phyloP scores from a whole-genome alignment of 2,888 invertebrate species.

The Papilio gigon region DNA sequence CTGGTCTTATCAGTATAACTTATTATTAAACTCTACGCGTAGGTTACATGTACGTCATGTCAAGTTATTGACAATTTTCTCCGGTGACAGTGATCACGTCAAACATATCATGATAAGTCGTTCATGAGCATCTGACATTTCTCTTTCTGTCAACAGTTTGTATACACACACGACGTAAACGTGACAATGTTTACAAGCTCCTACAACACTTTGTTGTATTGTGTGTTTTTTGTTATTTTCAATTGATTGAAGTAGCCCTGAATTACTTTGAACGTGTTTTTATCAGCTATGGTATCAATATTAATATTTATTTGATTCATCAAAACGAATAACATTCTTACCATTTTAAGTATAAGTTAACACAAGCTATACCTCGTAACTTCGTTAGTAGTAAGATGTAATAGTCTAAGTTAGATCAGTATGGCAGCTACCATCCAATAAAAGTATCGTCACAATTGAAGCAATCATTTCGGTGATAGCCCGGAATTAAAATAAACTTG shows the following conservation, averaged over 20 bases:
- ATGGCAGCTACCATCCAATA: too few species aligned
- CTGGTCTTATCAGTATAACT: too few species aligned
- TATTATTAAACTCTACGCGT: not conserved
- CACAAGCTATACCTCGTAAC: too few species aligned
- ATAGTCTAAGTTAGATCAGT: too few species aligned
- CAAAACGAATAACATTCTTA: too few species aligned
- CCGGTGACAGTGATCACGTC: slow-evolving; percentile 14
- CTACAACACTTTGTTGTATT: slow-evolving; percentile 31
- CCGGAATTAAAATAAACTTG: too few species aligned
- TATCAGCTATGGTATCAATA: not conserved
- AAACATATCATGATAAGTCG: slow-evolving; percentile 33
- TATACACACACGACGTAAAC: slow-evolving; percentile 31
- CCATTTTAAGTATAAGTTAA: too few species aligned
- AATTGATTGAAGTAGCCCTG: slow-evolving; percentile 4
- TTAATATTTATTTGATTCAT: too few species aligned
- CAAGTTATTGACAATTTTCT: slow-evolving; percentile 6
- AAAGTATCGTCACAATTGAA: too few species aligned
- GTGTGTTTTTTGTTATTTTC: slow-evolving; percentile 26
- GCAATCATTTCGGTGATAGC: too few species aligned
- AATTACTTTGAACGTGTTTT: not conserved
- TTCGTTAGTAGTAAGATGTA: too few species aligned
- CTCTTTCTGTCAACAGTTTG: slow-evolving; percentile 35
- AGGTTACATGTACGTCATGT: not conserved
- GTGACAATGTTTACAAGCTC: slow-evolving; percentile 36
- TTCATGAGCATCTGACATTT: slow-evolving; percentile 28